Percentiles rank a stretch among this genome's conserved stretches.
Conservation (phyloP, 2,113 vertebrate species). For the Indri indri region DNA sequence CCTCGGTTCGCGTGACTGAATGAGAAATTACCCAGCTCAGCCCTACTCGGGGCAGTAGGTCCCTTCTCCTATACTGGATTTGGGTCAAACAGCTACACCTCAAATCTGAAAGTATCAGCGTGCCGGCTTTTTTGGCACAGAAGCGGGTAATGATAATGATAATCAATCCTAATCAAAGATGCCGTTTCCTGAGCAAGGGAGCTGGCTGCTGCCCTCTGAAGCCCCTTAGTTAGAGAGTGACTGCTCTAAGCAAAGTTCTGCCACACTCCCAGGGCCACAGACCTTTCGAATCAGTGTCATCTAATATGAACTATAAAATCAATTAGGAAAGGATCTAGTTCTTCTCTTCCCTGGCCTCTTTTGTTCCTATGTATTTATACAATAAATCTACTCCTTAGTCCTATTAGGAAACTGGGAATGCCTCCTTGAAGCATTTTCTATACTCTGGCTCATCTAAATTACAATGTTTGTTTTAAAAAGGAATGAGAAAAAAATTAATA, state of each 20-base stretch:
- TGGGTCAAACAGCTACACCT: slow-evolving; percentile 50
- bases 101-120: slow-evolving; percentile 10
- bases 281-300: not conserved
- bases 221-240: not conserved
- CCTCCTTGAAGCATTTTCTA: not conserved
- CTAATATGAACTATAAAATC: not conserved
- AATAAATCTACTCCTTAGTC: not conserved
- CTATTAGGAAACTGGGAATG: slow-evolving; percentile 36
- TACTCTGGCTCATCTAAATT: slow-evolving; percentile 21
- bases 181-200: not conserved
- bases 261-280: not conserved
- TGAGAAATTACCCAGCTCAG: slow-evolving; percentile 68
- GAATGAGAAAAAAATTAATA: slow-evolving; percentile 12
- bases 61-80: slow-evolving; percentile 21
- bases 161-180: not conserved
- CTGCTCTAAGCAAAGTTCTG: not conserved
- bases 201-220: not conserved
- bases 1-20: slow-evolving; percentile 59
- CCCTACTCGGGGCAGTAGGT: slow-evolving; percentile 40
- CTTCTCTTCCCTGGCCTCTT: not conserved
- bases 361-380: slow-evolving; percentile 43
- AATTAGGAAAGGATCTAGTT: not conserved
- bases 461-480: slow-evolving; percentile 30
- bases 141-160: not conserved
- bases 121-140: not conserved